Conservation (phyloP, 1,140 invertebrate genomes). For the Achroia grisella region DNA sequence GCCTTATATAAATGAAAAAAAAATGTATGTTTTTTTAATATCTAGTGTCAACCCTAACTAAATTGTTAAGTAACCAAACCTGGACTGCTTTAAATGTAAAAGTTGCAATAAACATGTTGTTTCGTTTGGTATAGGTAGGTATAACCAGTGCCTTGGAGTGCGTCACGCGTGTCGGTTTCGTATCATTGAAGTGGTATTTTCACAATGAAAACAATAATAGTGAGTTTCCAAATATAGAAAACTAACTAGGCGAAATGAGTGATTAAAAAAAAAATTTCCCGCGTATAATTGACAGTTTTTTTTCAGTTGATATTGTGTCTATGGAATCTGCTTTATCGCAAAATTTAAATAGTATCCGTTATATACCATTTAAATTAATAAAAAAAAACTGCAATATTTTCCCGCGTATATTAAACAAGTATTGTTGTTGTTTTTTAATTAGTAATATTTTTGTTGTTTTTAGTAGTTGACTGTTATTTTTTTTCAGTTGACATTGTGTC, state of each 20-base stretch:
- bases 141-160: constrained; percentile 19
- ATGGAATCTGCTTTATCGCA: constrained; percentile 21
- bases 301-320: constrained; percentile 41
- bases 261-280: constrained; percentile 5
- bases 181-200: background rate
- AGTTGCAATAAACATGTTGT: constrained; percentile 35
- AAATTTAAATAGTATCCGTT: no score
- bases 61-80: constrained; percentile 25
- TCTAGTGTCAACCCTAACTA: no score
- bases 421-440: no score
- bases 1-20: no score
- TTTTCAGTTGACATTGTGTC: constrained; percentile 40
- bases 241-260: no score
- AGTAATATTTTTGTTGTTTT: no score
- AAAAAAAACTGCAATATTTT: no score
- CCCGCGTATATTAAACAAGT: constrained; percentile 19
- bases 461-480: no score
- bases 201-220: constrained; percentile 26
- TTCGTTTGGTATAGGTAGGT: background rate
- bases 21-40: no score
- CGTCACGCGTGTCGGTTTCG: constrained; percentile 17
- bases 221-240: constrained; percentile 14
- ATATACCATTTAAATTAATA: no score
- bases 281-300: constrained; percentile 22
- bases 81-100: constrained; percentile 47